Conservation (phyloP, 2,113 vertebrate species). For the Numida meleagris region DNA sequence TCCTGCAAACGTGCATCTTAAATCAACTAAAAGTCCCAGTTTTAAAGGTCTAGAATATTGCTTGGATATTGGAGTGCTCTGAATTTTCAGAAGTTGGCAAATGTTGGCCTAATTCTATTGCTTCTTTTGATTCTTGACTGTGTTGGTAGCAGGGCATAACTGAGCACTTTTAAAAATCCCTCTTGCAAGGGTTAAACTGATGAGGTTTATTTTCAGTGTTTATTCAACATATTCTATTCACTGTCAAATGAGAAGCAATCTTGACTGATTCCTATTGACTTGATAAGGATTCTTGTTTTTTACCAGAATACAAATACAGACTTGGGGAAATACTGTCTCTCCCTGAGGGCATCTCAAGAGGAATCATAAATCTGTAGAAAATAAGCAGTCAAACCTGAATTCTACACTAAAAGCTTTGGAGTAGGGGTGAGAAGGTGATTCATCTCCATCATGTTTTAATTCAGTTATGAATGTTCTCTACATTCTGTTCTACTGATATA, state of each 20-base stretch:
- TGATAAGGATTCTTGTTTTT: constrained; percentile 30
- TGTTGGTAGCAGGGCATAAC: not conserved
- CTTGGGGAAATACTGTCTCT: not conserved
- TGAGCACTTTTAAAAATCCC: not conserved
- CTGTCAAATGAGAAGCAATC: not conserved
- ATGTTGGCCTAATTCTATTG: not conserved
- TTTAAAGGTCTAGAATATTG: not conserved
- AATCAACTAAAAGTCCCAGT: not conserved
- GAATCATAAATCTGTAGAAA: not conserved
- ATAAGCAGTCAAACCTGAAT: constrained; percentile 3
- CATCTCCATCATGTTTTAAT: not conserved
- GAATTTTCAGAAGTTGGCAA: not conserved
- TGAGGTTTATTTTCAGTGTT: not conserved
- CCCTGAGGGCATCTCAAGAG: not conserved
- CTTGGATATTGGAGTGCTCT: not conserved
- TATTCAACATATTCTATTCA: not conserved
- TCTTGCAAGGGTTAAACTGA: not conserved
- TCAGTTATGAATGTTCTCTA: not conserved
- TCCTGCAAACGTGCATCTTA: not conserved
- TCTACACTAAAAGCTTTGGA: not conserved
- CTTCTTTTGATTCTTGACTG: not conserved
- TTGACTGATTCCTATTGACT: constrained; percentile 40
- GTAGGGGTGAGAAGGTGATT: not conserved
- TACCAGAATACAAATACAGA: not conserved
- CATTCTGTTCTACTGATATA: not conserved